Evolutionary conservation across 2,797 vertebrate species (phyloP).

Genomic region (Knipowitschia caucasica): DNA sequence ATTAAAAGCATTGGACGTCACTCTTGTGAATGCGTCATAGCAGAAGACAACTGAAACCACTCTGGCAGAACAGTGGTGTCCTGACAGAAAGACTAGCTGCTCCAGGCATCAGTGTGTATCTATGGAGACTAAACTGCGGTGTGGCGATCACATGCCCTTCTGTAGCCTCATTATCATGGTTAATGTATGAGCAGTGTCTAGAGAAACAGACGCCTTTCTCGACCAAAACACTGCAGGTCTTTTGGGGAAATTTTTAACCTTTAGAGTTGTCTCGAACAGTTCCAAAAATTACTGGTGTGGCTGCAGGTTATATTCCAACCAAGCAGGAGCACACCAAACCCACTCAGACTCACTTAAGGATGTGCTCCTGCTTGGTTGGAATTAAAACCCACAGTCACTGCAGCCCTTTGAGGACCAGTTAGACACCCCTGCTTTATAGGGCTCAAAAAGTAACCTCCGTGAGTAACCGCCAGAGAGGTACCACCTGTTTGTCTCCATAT

Average conservation of each 20-base stretch:
- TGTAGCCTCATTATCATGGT: constrained; percentile 6
- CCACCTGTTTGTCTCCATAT: no score
- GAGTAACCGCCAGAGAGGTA: no score
- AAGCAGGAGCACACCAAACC: no score
- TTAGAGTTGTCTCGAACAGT: no score
- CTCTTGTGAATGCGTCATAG: neutral
- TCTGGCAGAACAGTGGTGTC: neutral
- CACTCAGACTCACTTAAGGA: no score
- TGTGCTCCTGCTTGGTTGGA: no score
- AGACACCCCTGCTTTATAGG: no score
- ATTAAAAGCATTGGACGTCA: neutral
- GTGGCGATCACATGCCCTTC: neutral
- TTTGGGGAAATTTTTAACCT: neutral
- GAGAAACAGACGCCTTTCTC: neutral
- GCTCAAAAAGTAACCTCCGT: no score
- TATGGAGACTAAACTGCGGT: neutral
- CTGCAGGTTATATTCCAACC: no score
- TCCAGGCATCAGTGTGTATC: neutral
- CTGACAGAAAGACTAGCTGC: constrained; percentile 5
- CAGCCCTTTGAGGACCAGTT: no score
- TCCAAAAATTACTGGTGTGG: no score
- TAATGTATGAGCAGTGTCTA: constrained; percentile 2
- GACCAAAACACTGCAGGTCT: neutral
- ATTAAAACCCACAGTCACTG: no score
- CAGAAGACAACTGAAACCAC: constrained; percentile 7